These are phyloP conservation scores for Platorchestia sp. DNA, from an alignment of 1,140 invertebrate genomes.

Conservation along the genomic window DNA sequence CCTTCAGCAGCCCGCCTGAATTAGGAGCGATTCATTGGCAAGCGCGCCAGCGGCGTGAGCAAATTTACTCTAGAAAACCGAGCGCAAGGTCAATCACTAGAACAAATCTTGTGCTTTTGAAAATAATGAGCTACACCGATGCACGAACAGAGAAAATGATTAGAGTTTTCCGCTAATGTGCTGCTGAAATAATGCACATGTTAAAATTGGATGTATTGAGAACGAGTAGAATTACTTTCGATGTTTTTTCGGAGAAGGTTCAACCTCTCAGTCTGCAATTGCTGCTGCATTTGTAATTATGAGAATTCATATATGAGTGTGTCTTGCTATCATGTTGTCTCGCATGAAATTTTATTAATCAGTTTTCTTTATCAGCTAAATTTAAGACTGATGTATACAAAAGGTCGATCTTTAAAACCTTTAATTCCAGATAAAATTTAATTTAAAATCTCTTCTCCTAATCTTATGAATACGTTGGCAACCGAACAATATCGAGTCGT, in stretches of 20 bases:
- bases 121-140: background rate
- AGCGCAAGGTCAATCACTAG: background rate
- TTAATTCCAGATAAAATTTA: constrained; percentile 3
- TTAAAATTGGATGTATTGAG: too few relatives aligned
- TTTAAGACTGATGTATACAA: background rate
- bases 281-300: too few relatives aligned
- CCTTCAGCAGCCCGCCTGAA: background rate
- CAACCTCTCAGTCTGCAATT: background rate
- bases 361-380: background rate
- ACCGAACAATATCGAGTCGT: constrained; percentile 23
- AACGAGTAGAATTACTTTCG: too few relatives aligned
- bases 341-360: background rate
- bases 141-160: background rate
- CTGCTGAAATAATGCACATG: too few relatives aligned
- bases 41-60: background rate
- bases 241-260: background rate
- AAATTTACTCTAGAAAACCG: background rate
- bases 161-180: background rate
- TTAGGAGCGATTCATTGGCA: background rate
- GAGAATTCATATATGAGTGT: too few relatives aligned
- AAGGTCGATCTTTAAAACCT: background rate
- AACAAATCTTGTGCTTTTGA: background rate
- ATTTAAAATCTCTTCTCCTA: background rate
- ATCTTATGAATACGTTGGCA: background rate
- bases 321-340: constrained; percentile 1